Percentiles rank a stretch among this genome's conserved stretches.
These are phyloP conservation scores for Bergia puertoricense DNA, from an alignment of 92 coral and sea anemone species.

Conservation along the genomic window DNA sequence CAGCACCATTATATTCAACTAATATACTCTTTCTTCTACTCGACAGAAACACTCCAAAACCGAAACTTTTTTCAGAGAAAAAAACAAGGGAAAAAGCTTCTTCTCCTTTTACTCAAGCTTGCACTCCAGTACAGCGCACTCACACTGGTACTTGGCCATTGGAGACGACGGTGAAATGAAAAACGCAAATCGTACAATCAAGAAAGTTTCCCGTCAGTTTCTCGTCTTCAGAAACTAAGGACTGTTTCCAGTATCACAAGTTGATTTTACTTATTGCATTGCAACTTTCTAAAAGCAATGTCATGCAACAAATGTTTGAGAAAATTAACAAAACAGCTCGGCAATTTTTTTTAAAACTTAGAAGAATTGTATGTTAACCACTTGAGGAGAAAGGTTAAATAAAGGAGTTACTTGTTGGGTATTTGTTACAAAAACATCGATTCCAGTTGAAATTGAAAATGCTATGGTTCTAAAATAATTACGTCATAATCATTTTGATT, in stretches of 20 bases:
- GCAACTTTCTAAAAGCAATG: too few relatives aligned
- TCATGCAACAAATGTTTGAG: too few relatives aligned
- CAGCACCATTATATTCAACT: neutral
- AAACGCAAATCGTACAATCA: slow-evolving; percentile 19
- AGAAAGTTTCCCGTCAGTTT: neutral
- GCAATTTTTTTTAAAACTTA: too few relatives aligned
- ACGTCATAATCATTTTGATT: too few relatives aligned
- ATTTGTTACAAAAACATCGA: too few relatives aligned
- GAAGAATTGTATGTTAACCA: too few relatives aligned
- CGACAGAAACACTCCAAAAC: neutral
- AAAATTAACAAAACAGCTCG: too few relatives aligned
- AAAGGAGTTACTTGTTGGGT: too few relatives aligned
- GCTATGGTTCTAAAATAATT: too few relatives aligned
- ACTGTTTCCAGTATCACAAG: neutral
- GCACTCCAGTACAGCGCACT: neutral
- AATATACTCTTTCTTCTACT: neutral
- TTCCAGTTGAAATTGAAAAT: too few relatives aligned
- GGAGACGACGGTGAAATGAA: slow-evolving; percentile 21
- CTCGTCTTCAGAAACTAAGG: neutral
- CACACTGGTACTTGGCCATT: slow-evolving; percentile 25
- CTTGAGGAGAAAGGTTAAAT: too few relatives aligned
- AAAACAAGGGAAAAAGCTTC: neutral
- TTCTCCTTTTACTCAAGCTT: slow-evolving; percentile 2
- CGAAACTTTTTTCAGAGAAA: neutral
- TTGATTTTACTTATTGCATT: too few relatives aligned